phyloP scores from a whole-genome alignment of 2,888 invertebrate species.

The Sepiola atlantica region DNA sequence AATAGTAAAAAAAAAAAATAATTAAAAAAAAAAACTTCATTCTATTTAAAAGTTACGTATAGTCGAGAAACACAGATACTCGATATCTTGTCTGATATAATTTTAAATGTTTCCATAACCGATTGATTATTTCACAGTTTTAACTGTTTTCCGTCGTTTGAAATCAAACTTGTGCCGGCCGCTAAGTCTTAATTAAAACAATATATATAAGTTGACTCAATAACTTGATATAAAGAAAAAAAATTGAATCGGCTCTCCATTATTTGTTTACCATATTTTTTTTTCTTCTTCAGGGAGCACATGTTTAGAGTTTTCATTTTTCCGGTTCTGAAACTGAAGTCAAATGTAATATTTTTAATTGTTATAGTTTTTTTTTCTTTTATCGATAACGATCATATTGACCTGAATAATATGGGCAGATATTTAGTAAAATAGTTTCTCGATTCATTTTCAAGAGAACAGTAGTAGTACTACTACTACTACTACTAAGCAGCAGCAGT shows the following conservation, averaged over 20 bases:
- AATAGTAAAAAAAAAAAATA: too few species aligned
- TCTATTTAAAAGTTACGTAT: too few species aligned
- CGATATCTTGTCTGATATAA: too few species aligned
- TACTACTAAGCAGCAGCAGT: neutral
- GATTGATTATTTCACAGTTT: neutral
- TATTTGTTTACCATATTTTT: slow-evolving; percentile 7
- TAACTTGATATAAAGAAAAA: neutral
- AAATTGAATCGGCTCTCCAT: neutral
- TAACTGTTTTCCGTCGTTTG: neutral
- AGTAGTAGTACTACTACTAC: neutral
- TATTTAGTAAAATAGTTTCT: neutral
- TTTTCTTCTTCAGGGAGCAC: neutral
- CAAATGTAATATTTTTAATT: neutral
- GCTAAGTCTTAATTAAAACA: neutral
- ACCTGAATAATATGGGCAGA: neutral
- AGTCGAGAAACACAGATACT: too few species aligned
- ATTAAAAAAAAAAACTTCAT: too few species aligned
- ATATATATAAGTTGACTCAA: too few species aligned
- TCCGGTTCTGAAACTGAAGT: neutral
- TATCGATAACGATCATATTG: neutral
- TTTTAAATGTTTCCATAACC: neutral
- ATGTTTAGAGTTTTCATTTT: neutral
- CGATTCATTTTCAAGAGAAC: neutral
- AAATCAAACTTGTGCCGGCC: neutral
- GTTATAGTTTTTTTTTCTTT: neutral